Evolutionary conservation across 2,113 vertebrate species (phyloP).

Genomic region (Litocranius walleri): DNA sequence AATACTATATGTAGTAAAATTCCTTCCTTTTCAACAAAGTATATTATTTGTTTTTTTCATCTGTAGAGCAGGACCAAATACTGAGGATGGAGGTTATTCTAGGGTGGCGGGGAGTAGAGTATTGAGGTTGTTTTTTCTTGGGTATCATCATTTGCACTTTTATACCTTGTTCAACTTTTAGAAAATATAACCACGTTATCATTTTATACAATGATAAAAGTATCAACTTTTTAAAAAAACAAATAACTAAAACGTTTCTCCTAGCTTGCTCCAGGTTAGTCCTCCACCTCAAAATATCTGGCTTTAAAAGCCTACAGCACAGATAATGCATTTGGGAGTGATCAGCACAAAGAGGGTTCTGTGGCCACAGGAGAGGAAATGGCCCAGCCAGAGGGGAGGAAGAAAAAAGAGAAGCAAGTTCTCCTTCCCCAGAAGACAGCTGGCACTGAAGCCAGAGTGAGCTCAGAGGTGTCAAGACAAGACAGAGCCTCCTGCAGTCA

Average conservation of each 20-base stretch:
- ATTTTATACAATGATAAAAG: not conserved
- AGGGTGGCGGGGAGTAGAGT: not conserved
- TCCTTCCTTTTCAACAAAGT: not conserved
- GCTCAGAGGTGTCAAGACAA: rapidly evolving
- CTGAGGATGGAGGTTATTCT: not conserved
- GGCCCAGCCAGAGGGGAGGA: no score
- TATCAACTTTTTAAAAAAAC: not conserved
- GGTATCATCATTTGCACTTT: not conserved
- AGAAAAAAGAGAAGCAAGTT: not conserved
- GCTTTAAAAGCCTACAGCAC: not conserved
- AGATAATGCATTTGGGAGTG: not conserved
- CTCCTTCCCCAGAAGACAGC: not conserved
- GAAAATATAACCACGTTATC: not conserved
- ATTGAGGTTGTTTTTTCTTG: not conserved
- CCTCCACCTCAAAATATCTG: not conserved
- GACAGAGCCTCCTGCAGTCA: not conserved
- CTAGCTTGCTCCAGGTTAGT: not conserved
- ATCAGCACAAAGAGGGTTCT: rapidly evolving
- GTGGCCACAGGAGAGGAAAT: not conserved
- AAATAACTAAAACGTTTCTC: not conserved
- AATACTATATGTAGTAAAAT: not conserved
- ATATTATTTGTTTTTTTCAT: not conserved
- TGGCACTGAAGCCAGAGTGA: no score
- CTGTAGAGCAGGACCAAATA: not conserved
- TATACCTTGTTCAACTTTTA: not conserved